Evolutionary conservation across 2,797 vertebrate genomes (phyloP).

Genomic region (Bradypodion pumilum): DNA sequence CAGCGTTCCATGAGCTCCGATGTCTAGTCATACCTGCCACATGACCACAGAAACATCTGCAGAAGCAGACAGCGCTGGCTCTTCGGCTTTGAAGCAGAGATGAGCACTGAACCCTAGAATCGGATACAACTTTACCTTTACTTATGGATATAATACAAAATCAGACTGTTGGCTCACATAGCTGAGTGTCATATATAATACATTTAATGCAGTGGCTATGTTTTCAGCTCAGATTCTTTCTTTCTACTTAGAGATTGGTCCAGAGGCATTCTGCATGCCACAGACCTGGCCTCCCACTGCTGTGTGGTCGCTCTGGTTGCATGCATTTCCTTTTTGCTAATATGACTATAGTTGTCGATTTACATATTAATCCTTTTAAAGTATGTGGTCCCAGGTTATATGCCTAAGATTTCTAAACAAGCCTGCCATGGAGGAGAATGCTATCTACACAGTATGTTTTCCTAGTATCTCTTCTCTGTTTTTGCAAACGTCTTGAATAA

Average conservation of each 20-base stretch:
- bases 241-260: not conserved
- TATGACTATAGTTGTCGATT: constrained; percentile 10
- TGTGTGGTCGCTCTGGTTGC: not conserved
- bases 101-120: too few species aligned
- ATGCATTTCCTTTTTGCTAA: not conserved
- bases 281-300: too few species aligned
- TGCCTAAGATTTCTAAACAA: not conserved
- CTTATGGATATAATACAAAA: too few species aligned
- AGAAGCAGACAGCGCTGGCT: too few species aligned
- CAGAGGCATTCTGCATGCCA: not conserved
- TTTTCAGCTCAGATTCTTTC: not conserved
- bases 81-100: too few species aligned
- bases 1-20: too few species aligned
- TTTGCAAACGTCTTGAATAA: constrained; percentile 15
- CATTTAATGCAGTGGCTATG: not conserved
- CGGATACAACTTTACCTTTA: too few species aligned
- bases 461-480: not conserved
- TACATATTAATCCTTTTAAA: constrained; percentile 3
- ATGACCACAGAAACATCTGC: too few species aligned
- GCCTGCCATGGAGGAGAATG: rapidly evolving
- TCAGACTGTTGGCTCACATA: not conserved
- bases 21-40: too few species aligned
- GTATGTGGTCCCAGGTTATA: not conserved
- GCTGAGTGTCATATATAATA: not conserved
- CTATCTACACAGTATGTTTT: not conserved